phyloP scores from a whole-genome alignment of 92 coral and sea anemone species.

The Blastomussa wellsi region DNA sequence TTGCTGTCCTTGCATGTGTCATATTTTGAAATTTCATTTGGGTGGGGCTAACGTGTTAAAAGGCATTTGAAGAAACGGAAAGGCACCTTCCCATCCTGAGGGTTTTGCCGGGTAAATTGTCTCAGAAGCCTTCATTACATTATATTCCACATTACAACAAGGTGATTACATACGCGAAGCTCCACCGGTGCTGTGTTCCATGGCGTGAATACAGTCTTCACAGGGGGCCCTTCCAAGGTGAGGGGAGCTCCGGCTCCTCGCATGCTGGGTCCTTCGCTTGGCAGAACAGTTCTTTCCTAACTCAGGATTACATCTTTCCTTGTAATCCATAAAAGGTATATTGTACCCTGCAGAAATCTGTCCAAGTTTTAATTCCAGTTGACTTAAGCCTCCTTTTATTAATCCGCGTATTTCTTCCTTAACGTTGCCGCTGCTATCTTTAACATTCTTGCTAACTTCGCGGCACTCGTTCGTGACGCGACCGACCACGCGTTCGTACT shows the following conservation, averaged over 20 bases:
- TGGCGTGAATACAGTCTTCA: constrained; percentile 31
- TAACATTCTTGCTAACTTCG: constrained; percentile 68
- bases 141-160: background rate
- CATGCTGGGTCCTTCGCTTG: constrained; percentile 17
- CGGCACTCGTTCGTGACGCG: constrained; percentile 82
- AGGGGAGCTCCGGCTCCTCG: constrained; percentile 39
- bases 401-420: constrained; percentile 68
- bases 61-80: too few relatives aligned
- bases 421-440: constrained; percentile 76
- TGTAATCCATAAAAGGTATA: constrained; percentile 25
- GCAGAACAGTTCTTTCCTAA: constrained; percentile 34
- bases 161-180: constrained; percentile 25
- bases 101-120: background rate
- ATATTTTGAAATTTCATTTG: too few relatives aligned
- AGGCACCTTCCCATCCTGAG: background rate
- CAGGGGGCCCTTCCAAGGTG: constrained; percentile 49
- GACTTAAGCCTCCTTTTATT: constrained; percentile 57
- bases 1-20: too few relatives aligned
- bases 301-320: constrained; percentile 42
- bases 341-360: constrained; percentile 38
- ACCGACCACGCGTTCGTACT: constrained; percentile 65
- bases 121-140: background rate
- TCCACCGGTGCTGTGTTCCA: constrained; percentile 10
- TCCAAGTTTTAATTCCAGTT: constrained; percentile 61
- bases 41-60: too few relatives aligned